Evolutionary conservation across 2,797 vertebrate genomes (phyloP), one percentile per base, ranked within the genome.

Genomic region (Australoheros facetus): DNA sequence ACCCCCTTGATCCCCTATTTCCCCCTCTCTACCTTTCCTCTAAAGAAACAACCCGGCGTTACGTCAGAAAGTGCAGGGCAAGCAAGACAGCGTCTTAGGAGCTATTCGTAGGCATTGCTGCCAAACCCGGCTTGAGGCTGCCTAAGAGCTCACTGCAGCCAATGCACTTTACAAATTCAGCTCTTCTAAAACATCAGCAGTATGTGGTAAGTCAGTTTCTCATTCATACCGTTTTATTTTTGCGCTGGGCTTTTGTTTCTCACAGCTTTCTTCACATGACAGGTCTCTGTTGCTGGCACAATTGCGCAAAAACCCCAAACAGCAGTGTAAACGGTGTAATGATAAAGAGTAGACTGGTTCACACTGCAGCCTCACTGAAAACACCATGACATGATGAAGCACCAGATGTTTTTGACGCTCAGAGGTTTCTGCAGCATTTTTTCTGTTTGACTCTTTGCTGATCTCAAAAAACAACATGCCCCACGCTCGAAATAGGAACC

Each of bases 401-500:
- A 84, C 71, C 87, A 85, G 74, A 82, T 79, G 37, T 60, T 88
- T 91, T 88, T 88, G 85, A 90, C 90, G 82, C 84, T 85, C 80
- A 85, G 79, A 89, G 75, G 73, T 91, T 92, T 93, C 80, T 91
- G 87, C 87, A 82, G 84, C 78, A 34, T 87, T 92, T 92, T 93
- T 86, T 81, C 80, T 83, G 53, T 87, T 91, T 92, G 85, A 89
- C 89, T 92, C 56, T 92, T 94, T 89, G 90, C 79, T 92, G 85
- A 87, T 85, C 90, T 88, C 34, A 89, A 86, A 37, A 37, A 77
- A 83, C 91, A 95, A 91, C 88, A 97, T 97, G 96, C 96, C 96
- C 90, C 96, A 96, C 91, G 93, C 93, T 91, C 95, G 95, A 87
- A 95, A 95, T 90, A 96, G 95, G 93, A 97, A 96, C 93, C 94